Evolutionary conservation across 2,888 invertebrate species (phyloP).

Genomic region (Geophilus truncorum): DNA sequence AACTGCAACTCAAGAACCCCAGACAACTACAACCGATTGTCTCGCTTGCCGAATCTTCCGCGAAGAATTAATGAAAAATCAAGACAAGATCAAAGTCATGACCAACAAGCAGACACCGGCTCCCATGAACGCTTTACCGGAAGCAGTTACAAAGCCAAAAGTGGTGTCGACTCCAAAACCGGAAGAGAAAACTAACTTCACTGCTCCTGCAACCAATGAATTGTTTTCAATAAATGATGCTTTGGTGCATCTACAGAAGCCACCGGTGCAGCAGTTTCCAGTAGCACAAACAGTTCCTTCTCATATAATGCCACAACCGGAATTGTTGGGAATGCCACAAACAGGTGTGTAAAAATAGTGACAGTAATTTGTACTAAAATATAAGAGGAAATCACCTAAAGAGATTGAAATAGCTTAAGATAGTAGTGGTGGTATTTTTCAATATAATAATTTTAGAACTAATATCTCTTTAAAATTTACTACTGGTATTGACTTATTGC

Average conservation of each 20-base stretch:
- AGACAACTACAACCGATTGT: not conserved
- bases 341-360: not conserved
- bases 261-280: not conserved
- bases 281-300: not conserved
- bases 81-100: not conserved
- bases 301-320: not conserved
- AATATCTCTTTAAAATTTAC: no score
- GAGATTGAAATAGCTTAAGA: no score
- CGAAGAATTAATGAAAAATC: slow-evolving; percentile 12
- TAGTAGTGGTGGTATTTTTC: no score
- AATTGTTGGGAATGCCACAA: not conserved
- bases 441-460: no score
- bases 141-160: not conserved
- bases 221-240: slow-evolving; percentile 14
- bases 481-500: no score
- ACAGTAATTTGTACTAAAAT: no score
- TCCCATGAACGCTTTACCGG: not conserved
- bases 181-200: not conserved
- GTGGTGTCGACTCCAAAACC: not conserved
- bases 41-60: slow-evolving; percentile 2
- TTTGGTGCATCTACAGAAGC: not conserved
- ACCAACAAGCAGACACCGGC: not conserved
- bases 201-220: not conserved
- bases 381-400: no score
- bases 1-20: not conserved